Percentiles rank a stretch among this genome's conserved stretches.
These are phyloP conservation scores for Lordiphosa clarofinis DNA, from an alignment of 1,140 invertebrate species.

Conservation along the genomic window DNA sequence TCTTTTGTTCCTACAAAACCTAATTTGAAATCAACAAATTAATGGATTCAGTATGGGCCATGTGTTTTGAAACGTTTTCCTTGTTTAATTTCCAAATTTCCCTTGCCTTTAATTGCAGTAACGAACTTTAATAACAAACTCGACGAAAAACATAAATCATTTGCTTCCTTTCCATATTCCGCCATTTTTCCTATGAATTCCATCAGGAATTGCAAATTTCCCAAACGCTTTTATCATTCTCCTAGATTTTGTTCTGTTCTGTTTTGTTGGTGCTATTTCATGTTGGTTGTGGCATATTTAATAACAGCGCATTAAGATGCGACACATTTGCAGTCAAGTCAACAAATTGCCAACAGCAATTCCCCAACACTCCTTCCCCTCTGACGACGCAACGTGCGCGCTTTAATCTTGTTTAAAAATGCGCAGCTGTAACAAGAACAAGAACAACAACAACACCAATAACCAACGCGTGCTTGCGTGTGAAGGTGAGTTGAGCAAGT, in stretches of 20 bases:
- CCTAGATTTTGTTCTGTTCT: background rate
- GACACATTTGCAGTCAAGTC: slow-evolving; percentile 72
- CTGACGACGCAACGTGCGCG: slow-evolving; percentile 45
- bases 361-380: slow-evolving; percentile 5
- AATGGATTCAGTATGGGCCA: too few species aligned
- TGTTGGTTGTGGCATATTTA: slow-evolving; percentile 55
- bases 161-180: too few species aligned
- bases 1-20: too few species aligned
- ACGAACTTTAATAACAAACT: too few species aligned
- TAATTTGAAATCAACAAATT: too few species aligned
- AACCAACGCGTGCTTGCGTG: slow-evolving; percentile 25
- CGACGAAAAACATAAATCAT: too few species aligned
- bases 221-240: background rate
- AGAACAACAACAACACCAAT: slow-evolving; percentile 24
- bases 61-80: too few species aligned
- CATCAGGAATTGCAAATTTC: background rate
- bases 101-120: too few species aligned
- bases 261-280: too few species aligned
- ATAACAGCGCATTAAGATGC: slow-evolving; percentile 69
- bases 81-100: too few species aligned
- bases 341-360: slow-evolving; percentile 71
- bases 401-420: slow-evolving; percentile 77
- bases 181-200: too few species aligned
- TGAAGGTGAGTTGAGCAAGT: slow-evolving; percentile 8
- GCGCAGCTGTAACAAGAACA: slow-evolving; percentile 61